These are phyloP conservation scores for Candoia aspera DNA, from an alignment of 2,113 vertebrate genomes.

Conservation along the genomic window DNA sequence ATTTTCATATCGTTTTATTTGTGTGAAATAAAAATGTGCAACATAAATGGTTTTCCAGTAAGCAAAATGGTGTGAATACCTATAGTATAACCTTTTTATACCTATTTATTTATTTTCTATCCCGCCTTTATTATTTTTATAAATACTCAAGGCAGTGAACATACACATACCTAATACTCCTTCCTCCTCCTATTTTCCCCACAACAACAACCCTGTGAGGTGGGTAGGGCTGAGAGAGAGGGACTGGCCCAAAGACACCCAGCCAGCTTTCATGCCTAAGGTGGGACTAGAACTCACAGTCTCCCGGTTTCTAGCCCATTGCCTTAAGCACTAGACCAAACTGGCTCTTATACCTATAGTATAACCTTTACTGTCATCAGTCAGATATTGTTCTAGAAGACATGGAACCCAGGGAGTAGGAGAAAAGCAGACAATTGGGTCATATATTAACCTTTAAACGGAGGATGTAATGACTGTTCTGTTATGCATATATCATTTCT, in stretches of 20 bases:
- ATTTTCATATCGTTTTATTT: background rate
- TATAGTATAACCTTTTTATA: background rate
- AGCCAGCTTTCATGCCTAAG: no score
- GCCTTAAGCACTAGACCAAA: no score
- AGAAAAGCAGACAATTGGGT: background rate
- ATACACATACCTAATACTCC: no score
- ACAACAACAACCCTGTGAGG: no score
- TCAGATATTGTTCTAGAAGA: background rate
- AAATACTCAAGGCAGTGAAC: no score
- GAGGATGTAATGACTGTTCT: background rate
- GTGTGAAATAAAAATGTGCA: background rate
- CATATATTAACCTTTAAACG: background rate
- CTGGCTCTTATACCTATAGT: background rate
- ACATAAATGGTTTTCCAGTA: background rate
- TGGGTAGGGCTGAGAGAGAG: no score
- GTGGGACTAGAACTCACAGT: no score
- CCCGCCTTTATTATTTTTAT: no score
- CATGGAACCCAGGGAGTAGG: background rate
- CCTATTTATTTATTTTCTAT: no score
- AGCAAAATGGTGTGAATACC: background rate
- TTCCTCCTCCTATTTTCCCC: no score
- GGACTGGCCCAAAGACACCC: no score
- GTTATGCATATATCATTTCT: background rate
- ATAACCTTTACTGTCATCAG: background rate
- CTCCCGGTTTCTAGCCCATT: no score